phyloP scores from a whole-genome alignment of 2,113 vertebrate genomes.

The Neolamprologus brichardi region DNA sequence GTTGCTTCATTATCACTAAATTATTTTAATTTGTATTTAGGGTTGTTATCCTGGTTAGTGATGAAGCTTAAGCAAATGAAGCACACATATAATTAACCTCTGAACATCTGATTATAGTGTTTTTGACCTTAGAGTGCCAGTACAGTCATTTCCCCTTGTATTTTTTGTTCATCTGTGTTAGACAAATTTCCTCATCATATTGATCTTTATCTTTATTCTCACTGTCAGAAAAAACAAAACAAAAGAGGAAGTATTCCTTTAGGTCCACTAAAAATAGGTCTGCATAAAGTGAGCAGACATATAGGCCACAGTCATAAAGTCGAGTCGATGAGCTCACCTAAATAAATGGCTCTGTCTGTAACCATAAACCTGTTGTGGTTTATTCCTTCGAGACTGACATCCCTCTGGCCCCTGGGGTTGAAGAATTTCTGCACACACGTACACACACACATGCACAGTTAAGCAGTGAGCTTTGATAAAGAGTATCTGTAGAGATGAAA shows the following conservation, averaged over 20 bases:
- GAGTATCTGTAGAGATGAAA: background rate
- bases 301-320: background rate
- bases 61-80: background rate
- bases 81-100: background rate
- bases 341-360: slow-evolving; percentile 86
- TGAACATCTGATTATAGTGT: background rate
- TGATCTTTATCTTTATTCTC: background rate
- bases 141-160: background rate
- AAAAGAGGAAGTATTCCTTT: background rate
- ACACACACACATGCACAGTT: background rate
- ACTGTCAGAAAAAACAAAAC: background rate
- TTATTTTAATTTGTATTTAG: background rate
- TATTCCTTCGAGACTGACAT: slow-evolving; percentile 75
- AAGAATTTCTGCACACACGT: slow-evolving; percentile 84
- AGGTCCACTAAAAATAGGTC: background rate
- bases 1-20: background rate
- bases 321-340: slow-evolving; percentile 75
- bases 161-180: background rate
- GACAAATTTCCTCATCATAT: background rate
- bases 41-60: background rate
- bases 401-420: slow-evolving; percentile 77
- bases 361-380: slow-evolving; percentile 96
- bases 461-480: background rate
- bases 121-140: background rate
- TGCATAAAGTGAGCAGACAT: background rate